phyloP scores from a whole-genome alignment of 2,797 vertebrate species.

The Pangasius djambal region DNA sequence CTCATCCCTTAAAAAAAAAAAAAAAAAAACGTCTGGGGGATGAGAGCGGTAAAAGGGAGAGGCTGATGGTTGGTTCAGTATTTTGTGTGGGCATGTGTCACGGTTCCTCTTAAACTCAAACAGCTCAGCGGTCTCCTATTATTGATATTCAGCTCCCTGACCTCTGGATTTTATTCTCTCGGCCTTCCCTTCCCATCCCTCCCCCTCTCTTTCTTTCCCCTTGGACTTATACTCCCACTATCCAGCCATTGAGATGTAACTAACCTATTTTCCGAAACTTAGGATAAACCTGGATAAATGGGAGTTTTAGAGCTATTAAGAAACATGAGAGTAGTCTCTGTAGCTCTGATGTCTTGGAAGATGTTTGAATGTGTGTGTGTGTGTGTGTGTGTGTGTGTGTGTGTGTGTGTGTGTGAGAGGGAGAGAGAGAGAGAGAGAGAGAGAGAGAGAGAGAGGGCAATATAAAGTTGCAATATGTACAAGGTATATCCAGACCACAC shows the following conservation, averaged over 20 bases:
- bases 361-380: background rate
- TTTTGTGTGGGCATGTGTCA: conserved; percentile 52
- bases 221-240: conserved; percentile 40
- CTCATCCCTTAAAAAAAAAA: conserved; percentile 26
- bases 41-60: conserved; percentile 24
- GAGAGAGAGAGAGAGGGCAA: background rate
- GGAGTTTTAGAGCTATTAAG: background rate
- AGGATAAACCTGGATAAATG: conserved; percentile 30
- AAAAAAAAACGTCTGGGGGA: conserved; percentile 17
- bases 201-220: conserved; percentile 38
- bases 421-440: background rate
- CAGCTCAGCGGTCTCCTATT: conserved; percentile 80
- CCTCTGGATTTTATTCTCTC: conserved; percentile 59
- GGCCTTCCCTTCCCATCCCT: conserved; percentile 37
- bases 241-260: conserved; percentile 34
- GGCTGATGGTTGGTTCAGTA: conserved; percentile 27
- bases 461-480: conserved; percentile 84
- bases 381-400: background rate
- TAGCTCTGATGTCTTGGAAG: background rate
- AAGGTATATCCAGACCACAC: conserved; percentile 95
- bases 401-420: background rate
- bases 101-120: conserved; percentile 48
- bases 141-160: conserved; percentile 85
- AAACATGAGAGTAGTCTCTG: conserved; percentile 5
- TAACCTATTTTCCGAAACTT: conserved; percentile 16